A percentile compares a stretch with the other conserved stretches of the same genome.
These are phyloP conservation scores for Charaxes varanes DNA, from an alignment of 1,140 invertebrate species.

Conservation along the genomic window DNA sequence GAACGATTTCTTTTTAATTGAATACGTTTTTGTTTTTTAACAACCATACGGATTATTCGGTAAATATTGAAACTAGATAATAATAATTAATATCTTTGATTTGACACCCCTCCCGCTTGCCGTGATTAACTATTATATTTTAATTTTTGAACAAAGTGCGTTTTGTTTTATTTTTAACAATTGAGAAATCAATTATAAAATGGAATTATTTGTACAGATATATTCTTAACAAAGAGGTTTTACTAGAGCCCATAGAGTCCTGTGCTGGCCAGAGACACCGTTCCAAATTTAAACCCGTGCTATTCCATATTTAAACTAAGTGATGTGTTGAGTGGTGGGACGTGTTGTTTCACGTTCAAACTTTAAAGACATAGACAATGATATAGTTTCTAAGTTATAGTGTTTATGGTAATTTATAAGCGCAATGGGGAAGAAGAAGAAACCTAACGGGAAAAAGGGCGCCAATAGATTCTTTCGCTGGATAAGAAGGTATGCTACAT, in stretches of 20 bases:
- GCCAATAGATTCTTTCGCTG: constrained; percentile 62
- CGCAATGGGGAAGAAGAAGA: constrained; percentile 66
- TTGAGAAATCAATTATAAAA: neutral
- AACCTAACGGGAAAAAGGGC: constrained; percentile 46
- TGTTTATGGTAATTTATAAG: constrained; percentile 33
- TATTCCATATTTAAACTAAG: constrained; percentile 27
- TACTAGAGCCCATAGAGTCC: constrained; percentile 51
- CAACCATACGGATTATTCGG: constrained; percentile 3
- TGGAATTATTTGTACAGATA: constrained; percentile 2
- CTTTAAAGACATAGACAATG: constrained; percentile 28
- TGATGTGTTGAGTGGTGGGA: constrained; percentile 23
- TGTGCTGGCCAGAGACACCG: constrained; percentile 50
- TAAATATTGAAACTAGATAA: constrained; percentile 6
- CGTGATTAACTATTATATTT: constrained; percentile 7
- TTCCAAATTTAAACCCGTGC: constrained; percentile 27
- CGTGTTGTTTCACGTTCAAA: constrained; percentile 15
- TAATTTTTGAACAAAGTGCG: neutral
- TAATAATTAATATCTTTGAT: neutral
- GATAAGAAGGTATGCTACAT: constrained; percentile 54
- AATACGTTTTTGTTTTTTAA: constrained; percentile 6
- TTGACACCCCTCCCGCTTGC: constrained; percentile 1
- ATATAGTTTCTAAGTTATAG: constrained; percentile 26
- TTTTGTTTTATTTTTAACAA: neutral
- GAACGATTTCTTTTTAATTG: constrained; percentile 19
- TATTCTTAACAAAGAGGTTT: constrained; percentile 4